Conservation (phyloP, 2,113 vertebrate species). For the Tursiops truncatus region DNA sequence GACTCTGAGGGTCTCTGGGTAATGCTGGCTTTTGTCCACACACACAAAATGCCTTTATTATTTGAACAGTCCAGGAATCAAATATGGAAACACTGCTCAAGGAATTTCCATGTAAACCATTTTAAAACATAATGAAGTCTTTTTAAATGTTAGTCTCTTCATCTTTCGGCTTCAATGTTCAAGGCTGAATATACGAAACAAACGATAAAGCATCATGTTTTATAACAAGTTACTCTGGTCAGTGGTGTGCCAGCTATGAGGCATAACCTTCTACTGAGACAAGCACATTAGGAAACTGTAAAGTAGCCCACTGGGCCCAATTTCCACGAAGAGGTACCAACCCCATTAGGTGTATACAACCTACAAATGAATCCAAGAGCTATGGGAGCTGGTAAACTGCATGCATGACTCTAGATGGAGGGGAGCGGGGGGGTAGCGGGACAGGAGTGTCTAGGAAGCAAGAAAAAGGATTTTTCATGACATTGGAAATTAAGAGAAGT, state of each 20-base stretch:
- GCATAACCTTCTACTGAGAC: not conserved
- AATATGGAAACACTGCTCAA: not conserved
- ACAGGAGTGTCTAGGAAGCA: not conserved
- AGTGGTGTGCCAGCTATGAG: slow-evolving; percentile 7
- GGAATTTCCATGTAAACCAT: slow-evolving; percentile 25
- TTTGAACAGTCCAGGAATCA: not conserved
- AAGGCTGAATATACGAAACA: not conserved
- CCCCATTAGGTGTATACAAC: not conserved
- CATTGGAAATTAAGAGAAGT: not conserved
- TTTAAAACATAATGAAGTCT: not conserved
- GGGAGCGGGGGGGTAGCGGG: fast-evolving
- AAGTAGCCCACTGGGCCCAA: not conserved
- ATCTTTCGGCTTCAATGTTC: not conserved
- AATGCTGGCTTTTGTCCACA: not conserved
- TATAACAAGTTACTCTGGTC: slow-evolving; percentile 13
- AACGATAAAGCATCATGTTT: slow-evolving; percentile 33
- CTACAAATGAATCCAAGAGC: not conserved
- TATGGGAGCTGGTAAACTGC: not conserved
- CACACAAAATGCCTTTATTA: not conserved
- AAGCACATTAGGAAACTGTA: not conserved
- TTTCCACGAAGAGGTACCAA: not conserved
- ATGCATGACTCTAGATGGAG: not conserved
- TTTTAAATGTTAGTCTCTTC: not conserved
- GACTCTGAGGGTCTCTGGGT: not conserved
- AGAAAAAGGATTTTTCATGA: not conserved